These are phyloP conservation scores for Nephrotoma guestfalica DNA, from an alignment of 2,888 invertebrate genomes.

Conservation along the genomic window DNA sequence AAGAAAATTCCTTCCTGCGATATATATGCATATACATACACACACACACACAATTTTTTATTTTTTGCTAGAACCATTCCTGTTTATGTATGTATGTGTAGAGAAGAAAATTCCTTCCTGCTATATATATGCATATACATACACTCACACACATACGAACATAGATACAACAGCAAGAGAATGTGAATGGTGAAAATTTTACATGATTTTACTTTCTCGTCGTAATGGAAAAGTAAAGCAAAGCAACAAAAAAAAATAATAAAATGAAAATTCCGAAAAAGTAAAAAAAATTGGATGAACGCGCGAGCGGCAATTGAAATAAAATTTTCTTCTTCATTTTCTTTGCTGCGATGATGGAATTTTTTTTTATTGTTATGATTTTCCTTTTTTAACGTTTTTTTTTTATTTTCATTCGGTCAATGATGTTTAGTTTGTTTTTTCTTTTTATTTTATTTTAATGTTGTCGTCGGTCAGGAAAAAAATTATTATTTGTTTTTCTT, in stretches of 20 bases:
- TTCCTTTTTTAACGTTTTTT: not conserved
- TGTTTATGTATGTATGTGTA: too few species aligned
- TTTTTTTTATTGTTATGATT: not conserved
- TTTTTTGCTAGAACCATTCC: not conserved
- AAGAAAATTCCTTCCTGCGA: not conserved
- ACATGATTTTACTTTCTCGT: not conserved
- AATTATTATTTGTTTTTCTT: not conserved
- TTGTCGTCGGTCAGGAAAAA: not conserved
- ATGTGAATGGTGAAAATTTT: not conserved
- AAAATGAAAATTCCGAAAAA: not conserved
- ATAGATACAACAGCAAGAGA: not conserved
- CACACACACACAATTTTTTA: not conserved
- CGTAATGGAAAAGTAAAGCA: not conserved
- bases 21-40: too few species aligned
- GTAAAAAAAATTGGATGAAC: not conserved
- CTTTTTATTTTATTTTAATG: not conserved
- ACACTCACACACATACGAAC: not conserved
- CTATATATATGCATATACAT: not conserved
- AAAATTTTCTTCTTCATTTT: not conserved
- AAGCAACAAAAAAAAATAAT: not conserved
- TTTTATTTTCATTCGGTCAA: not conserved
- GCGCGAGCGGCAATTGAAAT: not conserved
- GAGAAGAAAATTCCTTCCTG: not conserved
- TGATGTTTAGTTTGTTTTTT: not conserved
- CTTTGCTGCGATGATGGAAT: not conserved